These are phyloP conservation scores for Mormyrops boulengeri DNA, from an alignment of 2,797 vertebrate species.

Conservation along the genomic window DNA sequence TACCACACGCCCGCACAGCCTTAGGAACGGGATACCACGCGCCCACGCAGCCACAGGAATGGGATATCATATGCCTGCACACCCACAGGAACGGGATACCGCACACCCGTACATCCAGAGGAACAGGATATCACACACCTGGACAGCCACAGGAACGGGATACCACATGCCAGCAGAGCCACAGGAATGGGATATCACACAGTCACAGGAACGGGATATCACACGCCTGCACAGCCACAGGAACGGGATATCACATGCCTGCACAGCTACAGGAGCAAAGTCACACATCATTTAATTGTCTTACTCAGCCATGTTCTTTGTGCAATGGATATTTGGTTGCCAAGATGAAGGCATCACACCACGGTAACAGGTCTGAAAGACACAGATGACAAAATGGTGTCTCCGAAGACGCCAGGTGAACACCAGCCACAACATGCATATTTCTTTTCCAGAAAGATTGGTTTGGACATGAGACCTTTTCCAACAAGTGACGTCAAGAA, in stretches of 20 bases:
- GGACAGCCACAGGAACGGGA: neutral
- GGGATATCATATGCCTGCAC: neutral
- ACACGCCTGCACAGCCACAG: too few species aligned
- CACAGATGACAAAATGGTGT: neutral
- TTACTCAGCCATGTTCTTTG: neutral
- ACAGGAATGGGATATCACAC: too few species aligned
- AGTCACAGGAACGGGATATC: too few species aligned
- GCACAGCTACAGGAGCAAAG: neutral
- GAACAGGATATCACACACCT: neutral
- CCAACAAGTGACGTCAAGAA: neutral
- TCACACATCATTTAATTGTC: neutral
- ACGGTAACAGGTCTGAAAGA: neutral
- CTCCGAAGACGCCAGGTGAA: neutral
- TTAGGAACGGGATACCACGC: too few species aligned
- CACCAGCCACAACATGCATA: neutral
- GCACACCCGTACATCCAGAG: neutral
- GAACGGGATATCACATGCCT: too few species aligned
- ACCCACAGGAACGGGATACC: too few species aligned
- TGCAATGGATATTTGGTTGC: neutral
- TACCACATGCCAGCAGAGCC: too few species aligned
- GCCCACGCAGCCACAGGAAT: too few species aligned
- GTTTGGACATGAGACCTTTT: neutral
- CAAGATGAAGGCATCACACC: neutral
- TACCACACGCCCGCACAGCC: too few species aligned
- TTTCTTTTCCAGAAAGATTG: neutral